phyloP scores from a whole-genome alignment of 2,113 vertebrate species.

The Himantopus leucocephalus region DNA sequence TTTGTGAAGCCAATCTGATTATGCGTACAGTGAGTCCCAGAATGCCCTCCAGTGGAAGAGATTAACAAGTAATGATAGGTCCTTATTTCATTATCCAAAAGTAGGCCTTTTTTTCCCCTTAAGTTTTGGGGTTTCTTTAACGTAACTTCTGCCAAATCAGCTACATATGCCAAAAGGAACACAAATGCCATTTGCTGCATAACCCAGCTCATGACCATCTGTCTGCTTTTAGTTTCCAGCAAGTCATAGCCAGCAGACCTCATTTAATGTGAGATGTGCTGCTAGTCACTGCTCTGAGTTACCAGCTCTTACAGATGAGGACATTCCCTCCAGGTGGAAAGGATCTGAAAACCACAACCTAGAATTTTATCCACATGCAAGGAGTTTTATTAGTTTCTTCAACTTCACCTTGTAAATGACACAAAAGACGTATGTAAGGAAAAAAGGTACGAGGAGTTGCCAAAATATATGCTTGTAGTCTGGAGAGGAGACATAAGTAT shows the following conservation, averaged over 20 bases:
- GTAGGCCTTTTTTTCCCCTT: neutral
- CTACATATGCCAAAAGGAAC: neutral
- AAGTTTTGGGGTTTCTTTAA: neutral
- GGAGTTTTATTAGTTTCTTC: neutral
- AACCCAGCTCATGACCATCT: neutral
- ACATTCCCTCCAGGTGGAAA: neutral
- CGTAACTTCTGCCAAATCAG: neutral
- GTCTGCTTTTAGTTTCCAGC: neutral
- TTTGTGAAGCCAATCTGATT: neutral
- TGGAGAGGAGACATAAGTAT: neutral
- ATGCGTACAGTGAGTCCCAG: neutral
- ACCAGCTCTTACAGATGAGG: neutral
- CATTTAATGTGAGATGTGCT: accelerated
- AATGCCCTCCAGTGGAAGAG: neutral
- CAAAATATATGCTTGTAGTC: neutral
- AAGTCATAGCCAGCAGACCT: neutral
- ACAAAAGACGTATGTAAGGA: accelerated
- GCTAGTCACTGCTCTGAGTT: neutral
- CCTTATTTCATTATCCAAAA: neutral
- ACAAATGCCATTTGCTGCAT: neutral
- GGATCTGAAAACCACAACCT: neutral
- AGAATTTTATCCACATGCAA: neutral
- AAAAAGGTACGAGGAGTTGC: neutral
- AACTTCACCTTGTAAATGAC: neutral
- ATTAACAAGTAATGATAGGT: neutral